Base-by-base conservation (phyloP, 2,888 invertebrate genomes). In the Catocala sponsa region DNA sequence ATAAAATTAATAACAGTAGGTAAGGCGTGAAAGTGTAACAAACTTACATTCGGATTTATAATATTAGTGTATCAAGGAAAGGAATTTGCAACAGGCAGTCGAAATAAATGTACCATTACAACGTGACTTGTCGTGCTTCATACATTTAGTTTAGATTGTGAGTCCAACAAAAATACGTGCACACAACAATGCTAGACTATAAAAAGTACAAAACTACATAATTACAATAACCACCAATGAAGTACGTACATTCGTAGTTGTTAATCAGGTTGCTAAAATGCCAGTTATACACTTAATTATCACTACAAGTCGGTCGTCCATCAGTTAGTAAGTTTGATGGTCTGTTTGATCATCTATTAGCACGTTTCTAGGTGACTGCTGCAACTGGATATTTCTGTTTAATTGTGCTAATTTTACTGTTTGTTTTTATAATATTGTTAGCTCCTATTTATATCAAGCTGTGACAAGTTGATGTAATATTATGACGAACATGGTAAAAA, bases 241-340 rank as follows among this genome's bases (percentile, higher is more conserved):
- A 48, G 48, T 54, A 44, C 12, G 48, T 58, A 48, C 59, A 60
- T 63, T 61, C 59, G 55, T 47, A n/a, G 53, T 42, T 58, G 74
- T 67, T 74, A 70, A 79, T 73, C 11, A 71, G 51, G 49, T 49
- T 52, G 76, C 76, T 74, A 76, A 79, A 77, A 67, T 51, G 59
- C 48, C 67, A 66, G 74, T 80, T 79, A 80, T 65, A 69, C 54
- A 60, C 58, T 53, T 65, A 64, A 79, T 83, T 82, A 80, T 65
- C 78, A 66, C 71, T 57, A 59, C 52, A 65, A 70, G 58, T 76
- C 71, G 76, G 77, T 79, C 76, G 74, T 57, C 58, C 68, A 68
- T 74, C 72, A 74, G 69, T 83, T 83, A 81, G 69, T 80, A 67
- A 53, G 65, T 81, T 78, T 79, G 80, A 83, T 81, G 77, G 76